Base-by-base conservation (phyloP, 2,888 invertebrate genomes). In the Nomada ruficornis region DNA sequence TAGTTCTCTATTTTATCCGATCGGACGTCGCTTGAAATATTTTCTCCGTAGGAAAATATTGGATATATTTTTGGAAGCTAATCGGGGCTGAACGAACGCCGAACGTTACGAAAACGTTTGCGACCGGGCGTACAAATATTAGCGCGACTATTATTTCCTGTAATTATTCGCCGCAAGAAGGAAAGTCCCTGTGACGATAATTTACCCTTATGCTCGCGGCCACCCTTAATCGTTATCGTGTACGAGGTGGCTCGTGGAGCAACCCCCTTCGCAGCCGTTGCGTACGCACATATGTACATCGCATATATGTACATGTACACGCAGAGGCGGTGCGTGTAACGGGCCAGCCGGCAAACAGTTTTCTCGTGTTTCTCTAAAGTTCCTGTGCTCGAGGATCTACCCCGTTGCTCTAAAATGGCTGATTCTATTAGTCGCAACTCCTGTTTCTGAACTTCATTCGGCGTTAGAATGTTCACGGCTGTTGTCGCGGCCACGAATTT, bases 381-480 rank as follows among this genome's bases (percentile, higher is more conserved):
- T 88, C 65, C 77, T 15, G 15, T 36, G 18, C 11, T 1, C 26
- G 18, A 26, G 36, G 13, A 76, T 87, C 85, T 78, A 81, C 57
- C 57, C 23, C 59, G 59, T 59, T 47, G 4, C 73, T 15, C 47
- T 36, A 65, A 65, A 84, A 84, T 71, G 86, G 77, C 84, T 82
- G 83, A 88, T 88, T 88, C 88, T 86, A 88, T 88, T 88, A 87
- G 72, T 73, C 75, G 63, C 69, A 73, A 69, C 82, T 85, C 81
- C 78, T 83, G 83, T 84, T 88, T 85, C 84, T 54, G 62, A 55
- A 71, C 72, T 72, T 72, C 80, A 59, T 79, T 80, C 57, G 72
- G 73, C 77, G 65, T 29, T 47, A 65, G 65, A 73, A 73, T 65
- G 73, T 65, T 73, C 73, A 36, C 65, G 65, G 65, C 20, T 57